Evolutionary conservation across 2,113 vertebrate species (phyloP).

Genomic region (Edolisoma coerulescens): DNA sequence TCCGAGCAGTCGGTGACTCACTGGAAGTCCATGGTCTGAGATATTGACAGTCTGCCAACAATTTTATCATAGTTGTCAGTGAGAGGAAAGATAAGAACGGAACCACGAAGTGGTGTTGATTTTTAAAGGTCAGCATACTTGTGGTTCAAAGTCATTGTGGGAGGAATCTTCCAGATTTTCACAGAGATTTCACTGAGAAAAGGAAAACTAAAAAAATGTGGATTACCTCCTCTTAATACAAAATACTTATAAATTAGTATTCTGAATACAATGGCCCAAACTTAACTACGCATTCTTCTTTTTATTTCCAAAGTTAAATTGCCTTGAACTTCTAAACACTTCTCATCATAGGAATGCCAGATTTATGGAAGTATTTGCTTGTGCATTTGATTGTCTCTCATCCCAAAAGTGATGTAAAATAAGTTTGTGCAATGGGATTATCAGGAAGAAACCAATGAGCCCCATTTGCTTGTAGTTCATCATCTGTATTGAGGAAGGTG

Average conservation of each 20-base stretch:
- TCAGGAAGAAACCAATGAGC: neutral
- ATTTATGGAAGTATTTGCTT: neutral
- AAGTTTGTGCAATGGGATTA: neutral
- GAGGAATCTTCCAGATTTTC: neutral
- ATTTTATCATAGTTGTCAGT: neutral
- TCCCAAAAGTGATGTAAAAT: neutral
- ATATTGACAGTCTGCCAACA: neutral
- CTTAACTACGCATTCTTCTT: neutral
- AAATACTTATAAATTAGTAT: neutral
- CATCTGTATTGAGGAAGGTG: neutral
- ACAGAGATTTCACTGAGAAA: neutral
- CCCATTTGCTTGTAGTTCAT: neutral
- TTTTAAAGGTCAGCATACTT: neutral
- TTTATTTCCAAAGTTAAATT: neutral
- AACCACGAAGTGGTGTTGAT: neutral
- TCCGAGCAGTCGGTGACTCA: neutral
- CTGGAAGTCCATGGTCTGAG: neutral
- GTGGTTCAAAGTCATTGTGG: neutral
- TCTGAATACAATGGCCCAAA: neutral
- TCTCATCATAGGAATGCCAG: neutral
- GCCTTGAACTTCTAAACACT: neutral
- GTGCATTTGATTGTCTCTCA: neutral
- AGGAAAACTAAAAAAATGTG: neutral
- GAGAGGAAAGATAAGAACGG: neutral
- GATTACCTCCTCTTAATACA: neutral